Evolutionary conservation across 2,888 invertebrate species (phyloP).

Genomic region (Orthosia cruda): DNA sequence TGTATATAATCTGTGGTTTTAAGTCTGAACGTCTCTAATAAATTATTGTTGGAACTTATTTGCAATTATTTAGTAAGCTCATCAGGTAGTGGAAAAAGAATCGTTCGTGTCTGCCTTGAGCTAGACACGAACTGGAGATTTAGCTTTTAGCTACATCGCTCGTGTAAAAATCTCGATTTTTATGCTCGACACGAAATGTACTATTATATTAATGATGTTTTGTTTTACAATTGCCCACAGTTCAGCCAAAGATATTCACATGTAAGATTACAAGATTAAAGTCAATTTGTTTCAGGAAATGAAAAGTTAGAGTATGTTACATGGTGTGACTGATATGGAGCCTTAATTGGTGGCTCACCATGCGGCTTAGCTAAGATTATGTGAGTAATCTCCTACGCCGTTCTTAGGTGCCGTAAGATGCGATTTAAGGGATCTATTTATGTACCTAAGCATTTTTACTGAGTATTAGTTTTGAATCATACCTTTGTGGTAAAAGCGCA

Average conservation of each 20-base stretch:
- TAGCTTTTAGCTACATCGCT: no score
- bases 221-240: not conserved
- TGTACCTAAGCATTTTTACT: constrained; percentile 4
- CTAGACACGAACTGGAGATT: no score
- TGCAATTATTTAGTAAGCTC: no score
- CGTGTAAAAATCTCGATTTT: no score
- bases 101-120: no score
- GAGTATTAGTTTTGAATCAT: not conserved
- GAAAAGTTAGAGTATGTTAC: no score
- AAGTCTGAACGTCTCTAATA: no score
- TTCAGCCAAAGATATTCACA: not conserved
- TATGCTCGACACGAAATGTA: no score
- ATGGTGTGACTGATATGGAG: not conserved
- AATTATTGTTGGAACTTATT: no score
- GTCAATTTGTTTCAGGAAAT: not conserved
- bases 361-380: constrained; percentile 42
- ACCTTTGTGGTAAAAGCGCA: not conserved
- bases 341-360: constrained; percentile 22
- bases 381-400: constrained; percentile 31
- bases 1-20: no score
- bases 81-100: no score
- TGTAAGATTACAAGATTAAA: not conserved
- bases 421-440: constrained; percentile 26
- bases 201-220: no score
- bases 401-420: constrained; percentile 21